Evolutionary conservation across 2,797 vertebrate genomes (phyloP).

Genomic region (Poecile montanus): DNA sequence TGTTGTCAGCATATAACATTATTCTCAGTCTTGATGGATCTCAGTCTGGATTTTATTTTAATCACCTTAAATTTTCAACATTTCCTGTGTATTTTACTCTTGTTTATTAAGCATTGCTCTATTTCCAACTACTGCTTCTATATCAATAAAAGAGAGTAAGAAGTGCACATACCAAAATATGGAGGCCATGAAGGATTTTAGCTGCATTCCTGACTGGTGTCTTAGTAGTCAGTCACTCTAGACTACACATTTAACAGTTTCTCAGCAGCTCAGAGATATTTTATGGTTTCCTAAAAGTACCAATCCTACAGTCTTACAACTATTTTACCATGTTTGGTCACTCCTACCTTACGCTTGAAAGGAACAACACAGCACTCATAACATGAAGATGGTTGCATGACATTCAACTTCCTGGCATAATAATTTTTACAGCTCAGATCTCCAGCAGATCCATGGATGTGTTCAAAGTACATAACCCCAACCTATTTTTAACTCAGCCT

Average conservation of each 20-base stretch:
- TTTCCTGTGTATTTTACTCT: background rate
- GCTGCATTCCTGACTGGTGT: background rate
- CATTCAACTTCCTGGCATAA: background rate
- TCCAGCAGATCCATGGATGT: background rate
- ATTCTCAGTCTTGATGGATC: background rate
- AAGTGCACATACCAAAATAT: background rate
- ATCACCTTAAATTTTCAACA: background rate
- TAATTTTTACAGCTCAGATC: background rate
- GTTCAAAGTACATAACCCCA: background rate
- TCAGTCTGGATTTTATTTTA: background rate
- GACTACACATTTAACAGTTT: background rate
- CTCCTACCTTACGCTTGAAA: background rate
- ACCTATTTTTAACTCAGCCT: background rate
- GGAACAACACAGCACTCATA: background rate
- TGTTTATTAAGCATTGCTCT: background rate
- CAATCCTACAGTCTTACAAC: background rate
- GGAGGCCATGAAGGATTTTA: background rate
- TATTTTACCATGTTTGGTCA: background rate
- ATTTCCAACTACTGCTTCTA: background rate
- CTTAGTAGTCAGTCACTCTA: background rate
- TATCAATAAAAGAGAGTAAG: background rate
- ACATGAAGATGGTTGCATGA: background rate
- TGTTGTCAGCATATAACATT: background rate
- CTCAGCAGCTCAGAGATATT: background rate
- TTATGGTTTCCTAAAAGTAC: background rate